Percentiles rank a stretch among this genome's conserved stretches.
phyloP scores from a whole-genome alignment of 2,113 vertebrate species.

The Lampris megalopsis region DNA sequence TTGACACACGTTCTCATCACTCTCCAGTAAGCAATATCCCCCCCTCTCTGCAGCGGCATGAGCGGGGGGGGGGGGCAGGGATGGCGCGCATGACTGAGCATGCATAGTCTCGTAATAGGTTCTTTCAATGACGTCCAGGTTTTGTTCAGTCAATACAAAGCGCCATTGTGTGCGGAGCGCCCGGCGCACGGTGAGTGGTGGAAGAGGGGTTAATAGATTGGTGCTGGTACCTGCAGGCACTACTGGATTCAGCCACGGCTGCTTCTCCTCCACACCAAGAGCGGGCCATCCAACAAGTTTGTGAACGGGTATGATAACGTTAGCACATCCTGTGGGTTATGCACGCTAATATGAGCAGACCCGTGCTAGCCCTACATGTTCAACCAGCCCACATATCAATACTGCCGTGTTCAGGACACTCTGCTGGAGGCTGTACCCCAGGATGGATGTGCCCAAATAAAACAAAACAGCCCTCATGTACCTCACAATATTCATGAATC shows the following conservation, averaged over 20 bases:
- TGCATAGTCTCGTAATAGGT: slow-evolving; percentile 30
- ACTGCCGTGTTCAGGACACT: not conserved
- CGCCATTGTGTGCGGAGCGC: slow-evolving; percentile 31
- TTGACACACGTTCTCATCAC: not conserved
- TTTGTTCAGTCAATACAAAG: slow-evolving; percentile 52
- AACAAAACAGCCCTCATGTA: not conserved
- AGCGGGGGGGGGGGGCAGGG: slow-evolving; percentile 1
- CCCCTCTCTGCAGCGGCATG: not conserved
- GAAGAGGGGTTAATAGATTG: slow-evolving; percentile 40
- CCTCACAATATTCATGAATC: not conserved
- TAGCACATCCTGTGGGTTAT: not conserved
- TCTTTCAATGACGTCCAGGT: slow-evolving; percentile 48
- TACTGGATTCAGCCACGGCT: slow-evolving; percentile 24
- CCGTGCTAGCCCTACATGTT: too few species aligned
- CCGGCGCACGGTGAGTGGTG: slow-evolving; percentile 11
- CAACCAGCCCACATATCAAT: not conserved
- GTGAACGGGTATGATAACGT: not conserved
- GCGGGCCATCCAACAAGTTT: slow-evolving; percentile 10
- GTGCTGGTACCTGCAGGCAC: slow-evolving; percentile 23
- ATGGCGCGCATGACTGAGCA: slow-evolving; percentile 39
- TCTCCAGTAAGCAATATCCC: slow-evolving; percentile 34
- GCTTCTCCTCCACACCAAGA: not conserved
- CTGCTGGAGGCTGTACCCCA: too few species aligned
- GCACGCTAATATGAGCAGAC: not conserved
- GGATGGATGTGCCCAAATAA: not conserved